Percentiles rank a stretch among this genome's conserved stretches.
Evolutionary conservation across 2,888 invertebrate genomes (phyloP).

Genomic region (Heteromurus nitidus): DNA sequence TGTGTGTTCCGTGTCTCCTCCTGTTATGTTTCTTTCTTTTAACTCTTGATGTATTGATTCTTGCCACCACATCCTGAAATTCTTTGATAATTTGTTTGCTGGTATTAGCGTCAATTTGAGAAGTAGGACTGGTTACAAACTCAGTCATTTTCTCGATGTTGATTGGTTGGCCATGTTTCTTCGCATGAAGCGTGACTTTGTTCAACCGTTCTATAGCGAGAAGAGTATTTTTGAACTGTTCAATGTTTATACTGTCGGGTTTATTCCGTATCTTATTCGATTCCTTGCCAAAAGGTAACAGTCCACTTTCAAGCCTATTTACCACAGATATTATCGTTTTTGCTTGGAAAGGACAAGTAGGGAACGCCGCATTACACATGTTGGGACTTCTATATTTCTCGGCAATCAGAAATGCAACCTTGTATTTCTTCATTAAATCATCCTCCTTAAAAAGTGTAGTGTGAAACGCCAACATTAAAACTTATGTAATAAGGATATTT

Average conservation of each 20-base stretch:
- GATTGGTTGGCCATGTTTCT: constrained; percentile 35
- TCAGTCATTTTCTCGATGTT: constrained; percentile 36
- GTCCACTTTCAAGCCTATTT: constrained; percentile 39
- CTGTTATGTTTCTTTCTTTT: constrained; percentile 25
- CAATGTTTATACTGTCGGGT: constrained; percentile 5
- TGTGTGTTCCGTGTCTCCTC: neutral
- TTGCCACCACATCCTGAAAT: constrained; percentile 43
- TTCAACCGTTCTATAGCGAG: constrained; percentile 62
- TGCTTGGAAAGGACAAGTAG: constrained; percentile 46
- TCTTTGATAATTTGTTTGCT: constrained; percentile 52
- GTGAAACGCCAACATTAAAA: no score
- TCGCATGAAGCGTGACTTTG: constrained; percentile 39
- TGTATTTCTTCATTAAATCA: constrained; percentile 43
- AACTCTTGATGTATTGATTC: constrained; percentile 23
- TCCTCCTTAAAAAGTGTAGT: constrained; percentile 26
- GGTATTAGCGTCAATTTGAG: constrained; percentile 14
- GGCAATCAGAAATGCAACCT: constrained; percentile 50
- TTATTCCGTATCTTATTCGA: neutral
- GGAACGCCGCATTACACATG: constrained; percentile 25
- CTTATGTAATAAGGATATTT: no score
- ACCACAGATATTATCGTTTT: constrained; percentile 43
- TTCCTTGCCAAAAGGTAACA: constrained; percentile 22
- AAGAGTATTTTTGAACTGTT: constrained; percentile 46
- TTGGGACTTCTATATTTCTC: constrained; percentile 51
- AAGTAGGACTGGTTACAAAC: constrained; percentile 14